Percentiles rank a stretch among this genome's conserved stretches.
phyloP scores from a whole-genome alignment of 2,888 invertebrate genomes.

The Helicoverpa assulta region DNA sequence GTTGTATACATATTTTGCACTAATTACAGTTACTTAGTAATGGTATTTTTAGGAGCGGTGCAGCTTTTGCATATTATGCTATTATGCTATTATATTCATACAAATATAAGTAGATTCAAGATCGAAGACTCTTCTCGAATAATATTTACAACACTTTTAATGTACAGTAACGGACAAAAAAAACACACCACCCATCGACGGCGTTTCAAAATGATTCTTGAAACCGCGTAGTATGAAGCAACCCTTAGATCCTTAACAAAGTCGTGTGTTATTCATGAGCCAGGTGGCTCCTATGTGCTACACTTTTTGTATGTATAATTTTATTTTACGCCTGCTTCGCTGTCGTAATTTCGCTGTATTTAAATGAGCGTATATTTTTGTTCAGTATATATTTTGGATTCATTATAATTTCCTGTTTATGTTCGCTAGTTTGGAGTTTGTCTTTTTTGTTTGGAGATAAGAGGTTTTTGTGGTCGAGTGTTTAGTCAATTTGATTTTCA shows the following conservation, averaged over 20 bases:
- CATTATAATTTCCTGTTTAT: slow-evolving; percentile 28
- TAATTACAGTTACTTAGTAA: too few relatives aligned
- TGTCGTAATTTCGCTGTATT: slow-evolving; percentile 56
- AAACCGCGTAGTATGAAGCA: slow-evolving; percentile 39
- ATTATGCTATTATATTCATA: too few relatives aligned
- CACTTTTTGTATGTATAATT: slow-evolving; percentile 66
- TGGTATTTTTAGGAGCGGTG: too few relatives aligned
- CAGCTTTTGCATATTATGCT: too few relatives aligned
- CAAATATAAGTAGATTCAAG: too few relatives aligned
- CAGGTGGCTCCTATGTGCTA: slow-evolving; percentile 69
- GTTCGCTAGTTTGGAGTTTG: slow-evolving; percentile 19
- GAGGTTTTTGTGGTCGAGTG: not conserved
- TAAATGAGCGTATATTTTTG: slow-evolving; percentile 58
- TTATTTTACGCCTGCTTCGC: slow-evolving; percentile 58
- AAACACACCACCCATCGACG: not conserved
- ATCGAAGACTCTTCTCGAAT: too few relatives aligned
- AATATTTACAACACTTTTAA: too few relatives aligned
- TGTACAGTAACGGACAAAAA: not conserved
- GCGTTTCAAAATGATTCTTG: slow-evolving; percentile 19
- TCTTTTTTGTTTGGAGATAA: not conserved
- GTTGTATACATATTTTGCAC: too few relatives aligned
- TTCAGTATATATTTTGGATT: slow-evolving; percentile 47
- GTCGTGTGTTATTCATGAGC: slow-evolving; percentile 66
- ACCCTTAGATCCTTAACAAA: slow-evolving; percentile 61
- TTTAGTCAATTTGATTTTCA: not conserved